Conservation (phyloP, 2,888 invertebrate species). For the Toxonevra muliebris region DNA sequence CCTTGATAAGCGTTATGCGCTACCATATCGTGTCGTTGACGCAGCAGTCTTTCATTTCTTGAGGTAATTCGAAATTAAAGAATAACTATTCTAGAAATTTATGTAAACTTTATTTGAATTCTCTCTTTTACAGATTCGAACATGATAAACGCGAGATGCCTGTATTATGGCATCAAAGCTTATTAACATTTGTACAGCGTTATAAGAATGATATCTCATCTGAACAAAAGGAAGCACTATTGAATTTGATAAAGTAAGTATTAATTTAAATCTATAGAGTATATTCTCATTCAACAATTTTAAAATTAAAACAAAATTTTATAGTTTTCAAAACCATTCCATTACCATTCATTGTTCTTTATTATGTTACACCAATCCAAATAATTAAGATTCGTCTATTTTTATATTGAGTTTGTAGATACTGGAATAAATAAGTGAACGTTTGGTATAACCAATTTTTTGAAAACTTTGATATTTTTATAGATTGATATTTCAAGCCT, state of each 20-base stretch:
- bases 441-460: too few relatives aligned
- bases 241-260: slow-evolving; percentile 73
- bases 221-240: slow-evolving; percentile 88
- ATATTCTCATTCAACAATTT: background rate
- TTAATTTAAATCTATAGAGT: background rate
- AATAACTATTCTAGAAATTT: slow-evolving; percentile 5
- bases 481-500: too few relatives aligned
- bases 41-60: slow-evolving; percentile 94
- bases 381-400: too few relatives aligned
- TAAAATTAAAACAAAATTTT: background rate
- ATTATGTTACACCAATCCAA: too few relatives aligned
- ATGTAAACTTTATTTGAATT: slow-evolving; percentile 16
- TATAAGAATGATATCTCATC: slow-evolving; percentile 95
- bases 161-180: slow-evolving; percentile 96
- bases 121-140: slow-evolving; percentile 74
- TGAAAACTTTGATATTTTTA: too few relatives aligned
- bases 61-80: slow-evolving; percentile 71
- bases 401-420: too few relatives aligned
- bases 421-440: too few relatives aligned
- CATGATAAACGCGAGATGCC: slow-evolving; percentile 85
- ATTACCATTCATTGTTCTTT: too few relatives aligned
- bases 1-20: slow-evolving; percentile 96
- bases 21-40: slow-evolving; percentile 95
- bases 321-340: too few relatives aligned
- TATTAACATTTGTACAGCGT: slow-evolving; percentile 92